Evolutionary conservation across 2,797 vertebrate genomes (phyloP).

Genomic region (Paratrypauchen microcephalus): DNA sequence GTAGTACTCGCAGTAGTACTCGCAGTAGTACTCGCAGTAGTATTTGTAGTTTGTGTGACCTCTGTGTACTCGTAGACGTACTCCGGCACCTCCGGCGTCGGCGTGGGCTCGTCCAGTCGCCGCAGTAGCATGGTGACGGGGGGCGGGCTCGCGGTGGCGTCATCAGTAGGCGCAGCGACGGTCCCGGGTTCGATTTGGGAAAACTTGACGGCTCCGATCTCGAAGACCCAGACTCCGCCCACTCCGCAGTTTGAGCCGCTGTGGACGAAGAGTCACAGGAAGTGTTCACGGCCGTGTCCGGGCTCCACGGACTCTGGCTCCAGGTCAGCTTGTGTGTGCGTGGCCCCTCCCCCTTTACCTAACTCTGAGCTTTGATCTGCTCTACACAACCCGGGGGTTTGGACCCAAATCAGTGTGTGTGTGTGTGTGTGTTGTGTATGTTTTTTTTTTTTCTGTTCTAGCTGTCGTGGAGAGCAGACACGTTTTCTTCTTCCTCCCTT

Average conservation of each 20-base stretch:
- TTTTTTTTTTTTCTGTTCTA: too few relatives aligned
- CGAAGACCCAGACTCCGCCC: slow-evolving; percentile 87
- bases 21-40: not conserved
- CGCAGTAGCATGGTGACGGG: slow-evolving; percentile 16
- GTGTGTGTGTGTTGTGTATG: too few relatives aligned
- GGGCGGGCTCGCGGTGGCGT: not conserved
- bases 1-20: not conserved
- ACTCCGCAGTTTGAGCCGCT: slow-evolving; percentile 87
- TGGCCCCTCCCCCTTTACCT: too few relatives aligned
- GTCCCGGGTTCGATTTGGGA: slow-evolving; percentile 52
- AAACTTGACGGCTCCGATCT: slow-evolving; percentile 79
- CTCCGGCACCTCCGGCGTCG: not conserved
- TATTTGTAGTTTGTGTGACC: not conserved
- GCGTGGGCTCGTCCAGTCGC: not conserved
- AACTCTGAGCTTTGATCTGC: too few relatives aligned
- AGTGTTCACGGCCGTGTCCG: too few relatives aligned
- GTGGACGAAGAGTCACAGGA: slow-evolving; percentile 1
- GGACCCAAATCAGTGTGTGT: too few relatives aligned
- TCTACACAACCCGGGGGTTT: too few relatives aligned
- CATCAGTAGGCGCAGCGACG: slow-evolving; percentile 4
- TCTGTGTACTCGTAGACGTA: not conserved
- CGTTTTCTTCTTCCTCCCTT: too few relatives aligned
- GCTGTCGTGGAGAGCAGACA: too few relatives aligned
- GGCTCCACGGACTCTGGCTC: too few relatives aligned
- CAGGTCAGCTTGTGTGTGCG: too few relatives aligned